A percentile compares a stretch with the other conserved stretches of the same genome.
Evolutionary conservation across 2,113 vertebrate species (phyloP).

Genomic region (Colinus virginianus): DNA sequence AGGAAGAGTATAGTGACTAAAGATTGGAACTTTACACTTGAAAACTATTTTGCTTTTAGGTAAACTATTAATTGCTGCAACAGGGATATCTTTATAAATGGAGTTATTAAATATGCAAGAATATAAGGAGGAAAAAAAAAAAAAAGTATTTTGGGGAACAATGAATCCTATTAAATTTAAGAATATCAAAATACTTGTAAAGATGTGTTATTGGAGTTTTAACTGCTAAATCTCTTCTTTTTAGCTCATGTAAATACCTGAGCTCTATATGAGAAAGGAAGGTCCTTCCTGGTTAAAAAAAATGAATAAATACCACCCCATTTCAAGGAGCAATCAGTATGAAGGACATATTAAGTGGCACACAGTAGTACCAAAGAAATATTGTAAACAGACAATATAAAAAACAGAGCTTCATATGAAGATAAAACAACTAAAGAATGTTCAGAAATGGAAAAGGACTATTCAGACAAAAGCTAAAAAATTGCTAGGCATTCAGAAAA

Average conservation of each 20-base stretch:
- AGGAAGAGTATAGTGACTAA: not conserved
- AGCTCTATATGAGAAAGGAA: not conserved
- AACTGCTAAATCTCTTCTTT: not conserved
- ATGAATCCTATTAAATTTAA: not conserved
- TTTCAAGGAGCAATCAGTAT: too few relatives aligned
- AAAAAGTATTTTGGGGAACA: not conserved
- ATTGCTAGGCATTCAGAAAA: not conserved
- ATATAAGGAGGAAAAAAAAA: not conserved
- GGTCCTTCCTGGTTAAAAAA: not conserved
- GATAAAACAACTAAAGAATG: not conserved
- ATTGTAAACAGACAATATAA: not conserved
- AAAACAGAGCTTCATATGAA: not conserved
- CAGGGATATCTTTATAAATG: not conserved
- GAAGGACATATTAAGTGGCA: not conserved
- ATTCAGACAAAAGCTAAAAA: not conserved
- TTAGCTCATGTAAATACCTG: not conserved
- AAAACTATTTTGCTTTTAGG: not conserved
- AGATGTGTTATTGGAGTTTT: not conserved
- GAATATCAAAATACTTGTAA: not conserved
- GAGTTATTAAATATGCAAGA: not conserved
- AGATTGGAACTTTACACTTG: not conserved
- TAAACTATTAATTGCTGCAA: not conserved
- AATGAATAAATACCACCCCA: too few relatives aligned
- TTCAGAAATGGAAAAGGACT: not conserved
- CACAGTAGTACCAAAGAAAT: not conserved